Evolutionary conservation across 2,888 invertebrate genomes (phyloP).

Genomic region (Griposia aprilina): DNA sequence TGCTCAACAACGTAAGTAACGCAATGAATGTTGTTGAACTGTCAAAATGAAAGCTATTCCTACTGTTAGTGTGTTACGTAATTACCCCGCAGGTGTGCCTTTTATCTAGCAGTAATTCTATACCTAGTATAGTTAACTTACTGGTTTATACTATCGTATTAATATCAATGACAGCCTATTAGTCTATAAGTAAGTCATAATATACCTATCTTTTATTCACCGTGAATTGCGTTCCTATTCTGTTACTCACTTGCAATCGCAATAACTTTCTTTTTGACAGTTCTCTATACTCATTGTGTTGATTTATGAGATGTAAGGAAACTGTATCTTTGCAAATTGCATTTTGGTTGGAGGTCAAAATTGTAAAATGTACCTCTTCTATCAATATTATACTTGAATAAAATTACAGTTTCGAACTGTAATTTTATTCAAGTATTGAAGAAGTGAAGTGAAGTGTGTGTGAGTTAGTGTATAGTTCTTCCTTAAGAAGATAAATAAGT

Average conservation of each 20-base stretch:
- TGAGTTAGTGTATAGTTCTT: too few species aligned
- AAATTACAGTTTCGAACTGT: not conserved
- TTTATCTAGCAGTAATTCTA: not conserved
- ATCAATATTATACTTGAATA: not conserved
- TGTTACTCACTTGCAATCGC: not conserved
- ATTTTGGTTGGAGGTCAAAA: not conserved
- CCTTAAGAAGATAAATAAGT: not conserved
- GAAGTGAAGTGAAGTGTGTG: too few species aligned
- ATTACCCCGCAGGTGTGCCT: too few species aligned
- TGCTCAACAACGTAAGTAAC: too few species aligned
- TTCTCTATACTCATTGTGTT: slow-evolving; percentile 8
- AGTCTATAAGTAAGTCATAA: not conserved
- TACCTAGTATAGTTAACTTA: too few species aligned
- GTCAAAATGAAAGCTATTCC: too few species aligned
- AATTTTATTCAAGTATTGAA: too few species aligned
- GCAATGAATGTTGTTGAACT: too few species aligned
- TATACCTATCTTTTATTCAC: not conserved
- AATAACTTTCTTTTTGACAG: not conserved
- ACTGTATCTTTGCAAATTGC: not conserved
- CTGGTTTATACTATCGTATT: too few species aligned
- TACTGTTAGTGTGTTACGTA: too few species aligned
- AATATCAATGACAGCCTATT: too few species aligned
- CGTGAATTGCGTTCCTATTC: not conserved
- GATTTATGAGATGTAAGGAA: not conserved
- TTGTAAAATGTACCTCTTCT: not conserved